Conservation (phyloP, 2,113 vertebrate species). For the Psephotus haematonotus region DNA sequence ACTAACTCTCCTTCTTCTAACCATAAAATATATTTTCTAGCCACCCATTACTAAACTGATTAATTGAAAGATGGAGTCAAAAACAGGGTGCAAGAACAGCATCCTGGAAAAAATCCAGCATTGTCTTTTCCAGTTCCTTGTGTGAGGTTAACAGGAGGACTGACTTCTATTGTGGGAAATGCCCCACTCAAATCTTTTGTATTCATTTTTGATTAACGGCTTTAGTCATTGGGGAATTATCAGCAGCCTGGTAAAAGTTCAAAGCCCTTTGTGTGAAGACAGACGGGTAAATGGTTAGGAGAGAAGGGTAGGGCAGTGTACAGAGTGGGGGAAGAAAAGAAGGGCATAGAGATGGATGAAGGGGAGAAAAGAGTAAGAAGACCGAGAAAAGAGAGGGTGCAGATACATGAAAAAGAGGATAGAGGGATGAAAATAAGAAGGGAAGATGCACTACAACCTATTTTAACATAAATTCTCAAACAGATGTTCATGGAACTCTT, state of each 20-base stretch:
- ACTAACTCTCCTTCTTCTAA: background rate
- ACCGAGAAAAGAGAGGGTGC: background rate
- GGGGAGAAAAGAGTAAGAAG: background rate
- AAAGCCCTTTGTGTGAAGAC: conserved; percentile 51
- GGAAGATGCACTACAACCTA: background rate
- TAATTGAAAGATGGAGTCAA: conserved; percentile 2
- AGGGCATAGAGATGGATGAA: background rate
- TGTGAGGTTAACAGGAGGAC: conserved; percentile 40
- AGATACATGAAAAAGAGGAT: background rate
- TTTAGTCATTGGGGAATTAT: conserved; percentile 13
- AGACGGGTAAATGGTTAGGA: conserved; percentile 6
- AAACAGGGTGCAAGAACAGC: background rate
- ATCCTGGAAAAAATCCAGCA: conserved; percentile 26
- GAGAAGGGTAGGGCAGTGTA: background rate
- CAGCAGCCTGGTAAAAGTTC: conserved; percentile 48
- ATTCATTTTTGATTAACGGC: conserved; percentile 58
- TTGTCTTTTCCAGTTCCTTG: conserved; percentile 45
- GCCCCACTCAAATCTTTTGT: conserved; percentile 48
- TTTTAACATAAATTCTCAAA: background rate
- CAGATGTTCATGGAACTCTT: background rate
- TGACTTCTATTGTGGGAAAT: conserved; percentile 48
- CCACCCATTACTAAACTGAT: background rate
- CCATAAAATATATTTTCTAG: conserved; percentile 20
- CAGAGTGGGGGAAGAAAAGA: background rate
- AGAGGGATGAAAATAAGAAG: background rate